Conservation (phyloP, 1,140 invertebrate genomes). For the Trachymyrmex cornetzi region DNA sequence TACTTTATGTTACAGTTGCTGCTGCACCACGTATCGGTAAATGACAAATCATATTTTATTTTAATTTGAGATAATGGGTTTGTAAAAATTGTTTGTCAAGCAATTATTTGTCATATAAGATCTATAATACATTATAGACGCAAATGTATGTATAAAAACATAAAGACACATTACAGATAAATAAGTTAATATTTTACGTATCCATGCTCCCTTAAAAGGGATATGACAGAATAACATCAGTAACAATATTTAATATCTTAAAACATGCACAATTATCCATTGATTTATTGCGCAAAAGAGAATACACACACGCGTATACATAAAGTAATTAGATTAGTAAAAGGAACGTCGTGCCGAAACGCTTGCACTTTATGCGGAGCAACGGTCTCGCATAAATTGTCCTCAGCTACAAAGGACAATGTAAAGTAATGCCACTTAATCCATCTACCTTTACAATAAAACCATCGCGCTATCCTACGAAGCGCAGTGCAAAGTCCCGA, state of each 20-base stretch:
- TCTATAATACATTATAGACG: background rate
- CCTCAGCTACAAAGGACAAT: slow-evolving; percentile 58
- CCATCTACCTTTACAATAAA: slow-evolving; percentile 59
- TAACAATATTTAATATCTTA: slow-evolving; percentile 4
- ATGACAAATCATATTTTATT: slow-evolving; percentile 12
- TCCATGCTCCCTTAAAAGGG: background rate
- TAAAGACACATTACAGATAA: background rate
- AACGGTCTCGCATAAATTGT: slow-evolving; percentile 62
- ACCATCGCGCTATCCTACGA: slow-evolving; percentile 47
- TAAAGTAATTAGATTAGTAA: slow-evolving; percentile 59
- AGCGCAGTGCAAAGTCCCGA: slow-evolving; percentile 41
- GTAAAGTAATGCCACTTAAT: slow-evolving; percentile 64
- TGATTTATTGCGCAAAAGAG: slow-evolving; percentile 16
- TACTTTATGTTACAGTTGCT: background rate
- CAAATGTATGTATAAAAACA: background rate
- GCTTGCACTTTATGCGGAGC: slow-evolving; percentile 57
- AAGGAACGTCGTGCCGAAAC: slow-evolving; percentile 51
- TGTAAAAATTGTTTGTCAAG: background rate
- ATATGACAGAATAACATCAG: background rate
- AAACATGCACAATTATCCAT: background rate
- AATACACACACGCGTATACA: slow-evolving; percentile 33
- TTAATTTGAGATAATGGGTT: background rate
- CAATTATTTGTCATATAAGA: background rate
- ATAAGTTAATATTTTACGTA: background rate
- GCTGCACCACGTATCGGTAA: background rate